A percentile compares a stretch with the other conserved stretches of the same genome.
Conservation (phyloP, 2,888 invertebrate species). For the Xestia ashworthii region DNA sequence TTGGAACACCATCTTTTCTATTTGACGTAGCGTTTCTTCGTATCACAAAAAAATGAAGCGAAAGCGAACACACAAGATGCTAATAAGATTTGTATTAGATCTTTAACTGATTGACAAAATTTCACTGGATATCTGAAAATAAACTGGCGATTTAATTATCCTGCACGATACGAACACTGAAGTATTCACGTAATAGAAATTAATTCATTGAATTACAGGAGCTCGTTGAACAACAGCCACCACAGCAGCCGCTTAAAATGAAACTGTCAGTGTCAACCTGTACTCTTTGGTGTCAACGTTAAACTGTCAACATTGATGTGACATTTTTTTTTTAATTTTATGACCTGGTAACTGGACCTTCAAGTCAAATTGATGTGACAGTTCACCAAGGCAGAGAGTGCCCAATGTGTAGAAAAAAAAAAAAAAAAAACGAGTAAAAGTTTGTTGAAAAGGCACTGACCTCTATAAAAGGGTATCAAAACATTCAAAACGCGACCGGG, state of each 20-base stretch:
- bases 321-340: too few relatives aligned
- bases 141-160: conserved; percentile 17
- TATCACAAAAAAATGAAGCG: conserved; percentile 31
- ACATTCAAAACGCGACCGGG: too few relatives aligned
- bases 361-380: not conserved
- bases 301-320: not conserved
- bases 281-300: too few relatives aligned
- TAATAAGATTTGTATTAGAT: conserved; percentile 13
- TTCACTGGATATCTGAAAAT: conserved; percentile 51
- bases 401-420: not conserved
- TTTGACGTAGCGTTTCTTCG: conserved; percentile 53
- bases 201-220: conserved; percentile 7
- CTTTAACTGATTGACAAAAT: conserved; percentile 36
- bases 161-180: not conserved
- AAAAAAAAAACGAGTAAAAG: too few relatives aligned
- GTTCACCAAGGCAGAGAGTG: not conserved
- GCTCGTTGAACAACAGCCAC: not conserved
- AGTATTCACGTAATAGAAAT: conserved; percentile 28
- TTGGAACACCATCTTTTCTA: conserved; percentile 70
- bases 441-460: too few relatives aligned
- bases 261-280: conserved; percentile 20
- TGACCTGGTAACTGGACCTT: too few relatives aligned
- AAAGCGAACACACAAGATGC: conserved; percentile 26
- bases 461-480: too few relatives aligned
- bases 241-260: not conserved